These are phyloP conservation scores for Megalops atlanticus DNA, from an alignment of 2,113 vertebrate species.

Conservation along the genomic window DNA sequence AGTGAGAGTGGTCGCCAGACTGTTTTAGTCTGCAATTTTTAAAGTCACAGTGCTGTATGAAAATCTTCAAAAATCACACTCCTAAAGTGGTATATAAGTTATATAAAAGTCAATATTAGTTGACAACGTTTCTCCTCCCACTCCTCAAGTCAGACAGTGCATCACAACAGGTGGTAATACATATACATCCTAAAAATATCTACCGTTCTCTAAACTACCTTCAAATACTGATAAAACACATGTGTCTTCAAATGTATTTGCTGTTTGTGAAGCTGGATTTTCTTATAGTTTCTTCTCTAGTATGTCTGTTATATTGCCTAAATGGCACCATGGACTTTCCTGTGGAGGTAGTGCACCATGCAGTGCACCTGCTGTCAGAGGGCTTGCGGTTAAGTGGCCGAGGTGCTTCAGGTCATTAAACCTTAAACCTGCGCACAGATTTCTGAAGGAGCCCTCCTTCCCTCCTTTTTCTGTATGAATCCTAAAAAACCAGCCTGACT, in stretches of 20 bases:
- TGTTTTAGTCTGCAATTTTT: slow-evolving; percentile 46
- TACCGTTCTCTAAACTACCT: no score
- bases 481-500: slow-evolving; percentile 42
- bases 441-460: not conserved
- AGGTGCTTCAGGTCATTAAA: slow-evolving; percentile 5
- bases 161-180: no score
- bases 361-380: not conserved
- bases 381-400: slow-evolving; percentile 12
- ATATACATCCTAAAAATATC: no score
- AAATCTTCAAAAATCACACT: no score
- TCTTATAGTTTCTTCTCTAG: not conserved
- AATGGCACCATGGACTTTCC: not conserved
- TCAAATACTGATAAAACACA: not conserved
- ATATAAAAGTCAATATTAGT: no score
- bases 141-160: no score
- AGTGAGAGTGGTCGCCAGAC: slow-evolving; percentile 2
- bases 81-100: no score
- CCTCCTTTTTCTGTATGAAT: no score
- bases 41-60: slow-evolving; percentile 40
- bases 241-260: not conserved
- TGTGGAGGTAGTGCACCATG: not conserved
- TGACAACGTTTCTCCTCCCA: no score
- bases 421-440: not conserved
- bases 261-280: not conserved
- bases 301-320: not conserved